Conservation (phyloP, 2,888 invertebrate genomes). For the Catocala nupta region DNA sequence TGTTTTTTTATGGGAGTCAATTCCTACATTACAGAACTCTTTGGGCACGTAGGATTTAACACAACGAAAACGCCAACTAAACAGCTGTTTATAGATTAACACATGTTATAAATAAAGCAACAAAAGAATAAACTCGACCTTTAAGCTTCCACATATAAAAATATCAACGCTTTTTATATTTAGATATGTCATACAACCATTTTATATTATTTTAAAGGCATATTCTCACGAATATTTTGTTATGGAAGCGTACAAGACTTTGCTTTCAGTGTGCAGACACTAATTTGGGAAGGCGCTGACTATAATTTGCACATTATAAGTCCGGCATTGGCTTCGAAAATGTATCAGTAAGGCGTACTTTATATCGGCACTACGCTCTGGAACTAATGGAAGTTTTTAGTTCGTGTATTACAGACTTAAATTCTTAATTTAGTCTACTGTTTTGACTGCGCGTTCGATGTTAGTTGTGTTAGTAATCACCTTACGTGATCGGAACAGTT, state of each 20-base stretch:
- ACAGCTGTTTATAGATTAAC: too few species aligned
- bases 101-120: too few species aligned
- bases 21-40: too few species aligned
- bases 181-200: background rate
- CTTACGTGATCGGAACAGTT: too few species aligned
- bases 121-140: too few species aligned
- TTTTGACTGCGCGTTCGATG: too few species aligned
- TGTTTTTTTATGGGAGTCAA: too few species aligned
- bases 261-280: constrained; percentile 19
- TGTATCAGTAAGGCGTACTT: constrained; percentile 17
- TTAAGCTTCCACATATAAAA: too few species aligned
- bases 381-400: constrained; percentile 1
- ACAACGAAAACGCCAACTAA: too few species aligned
- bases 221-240: constrained; percentile 4
- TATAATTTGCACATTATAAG: constrained; percentile 33
- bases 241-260: constrained; percentile 16
- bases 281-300: constrained; percentile 29
- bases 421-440: background rate
- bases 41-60: too few species aligned
- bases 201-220: background rate
- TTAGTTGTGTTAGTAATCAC: too few species aligned
- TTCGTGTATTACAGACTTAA: background rate
- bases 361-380: constrained; percentile 4
- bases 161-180: too few species aligned
- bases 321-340: constrained; percentile 20